phyloP scores from a whole-genome alignment of 2,888 invertebrate genomes.

The Drosophila mettleri region DNA sequence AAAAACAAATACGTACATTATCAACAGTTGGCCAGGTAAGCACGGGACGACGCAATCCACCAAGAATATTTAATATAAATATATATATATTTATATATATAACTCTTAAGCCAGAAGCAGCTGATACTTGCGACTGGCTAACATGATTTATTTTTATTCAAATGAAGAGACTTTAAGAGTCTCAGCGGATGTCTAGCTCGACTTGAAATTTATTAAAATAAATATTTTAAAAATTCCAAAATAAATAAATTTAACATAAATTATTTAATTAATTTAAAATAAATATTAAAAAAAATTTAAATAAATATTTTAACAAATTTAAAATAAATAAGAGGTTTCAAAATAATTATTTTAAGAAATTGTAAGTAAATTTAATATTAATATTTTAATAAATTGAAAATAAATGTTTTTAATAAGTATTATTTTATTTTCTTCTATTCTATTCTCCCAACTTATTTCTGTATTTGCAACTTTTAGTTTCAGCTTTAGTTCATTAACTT shows the following conservation, averaged over 20 bases:
- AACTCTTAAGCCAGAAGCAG: slow-evolving; percentile 19
- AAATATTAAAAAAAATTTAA: background rate
- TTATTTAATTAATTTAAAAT: background rate
- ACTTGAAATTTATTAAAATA: background rate
- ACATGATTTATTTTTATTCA: slow-evolving; percentile 8
- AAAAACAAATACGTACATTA: slow-evolving; percentile 44
- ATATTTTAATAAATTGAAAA: too few species aligned
- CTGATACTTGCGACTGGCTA: background rate
- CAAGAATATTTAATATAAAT: slow-evolving; percentile 9
- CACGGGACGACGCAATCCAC: background rate
- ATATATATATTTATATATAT: background rate
- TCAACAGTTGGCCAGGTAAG: slow-evolving; percentile 38
- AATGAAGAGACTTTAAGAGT: background rate
- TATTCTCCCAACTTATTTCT: background rate
- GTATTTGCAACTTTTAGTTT: background rate
- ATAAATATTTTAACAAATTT: too few species aligned
- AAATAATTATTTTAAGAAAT: too few species aligned
- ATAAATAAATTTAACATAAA: too few species aligned
- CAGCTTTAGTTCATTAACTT: background rate
- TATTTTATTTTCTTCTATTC: too few species aligned
- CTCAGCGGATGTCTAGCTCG: background rate
- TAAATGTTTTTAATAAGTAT: too few species aligned
- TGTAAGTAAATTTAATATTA: too few species aligned
- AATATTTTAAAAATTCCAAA: too few species aligned
- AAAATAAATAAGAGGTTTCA: too few species aligned